Percentiles rank a stretch among this genome's conserved stretches.
These are phyloP conservation scores for Brachionichthys hirsutus DNA, from an alignment of 2,113 vertebrate genomes.

Conservation along the genomic window DNA sequence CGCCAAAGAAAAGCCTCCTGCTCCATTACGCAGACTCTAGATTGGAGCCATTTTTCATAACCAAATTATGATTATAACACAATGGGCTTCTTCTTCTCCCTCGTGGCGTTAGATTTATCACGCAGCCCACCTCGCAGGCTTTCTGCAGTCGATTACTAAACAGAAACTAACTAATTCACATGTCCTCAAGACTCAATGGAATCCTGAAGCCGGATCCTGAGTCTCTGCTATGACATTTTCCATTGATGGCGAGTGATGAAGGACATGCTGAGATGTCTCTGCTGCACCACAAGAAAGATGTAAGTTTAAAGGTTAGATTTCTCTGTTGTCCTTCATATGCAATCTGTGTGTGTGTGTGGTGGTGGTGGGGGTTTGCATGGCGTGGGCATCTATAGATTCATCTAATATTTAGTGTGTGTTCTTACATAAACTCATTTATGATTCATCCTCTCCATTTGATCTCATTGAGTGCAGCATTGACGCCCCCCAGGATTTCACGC, in stretches of 20 bases:
- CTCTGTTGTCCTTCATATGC: not conserved
- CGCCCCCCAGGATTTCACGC: slow-evolving; percentile 12
- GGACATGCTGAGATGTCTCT: slow-evolving; percentile 21
- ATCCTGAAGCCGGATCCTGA: not conserved
- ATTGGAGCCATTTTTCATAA: slow-evolving; percentile 67
- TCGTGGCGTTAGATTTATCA: slow-evolving; percentile 38
- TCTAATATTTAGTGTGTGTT: not conserved
- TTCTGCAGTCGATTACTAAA: slow-evolving; percentile 23
- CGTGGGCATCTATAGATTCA: no score
- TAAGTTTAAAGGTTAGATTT: slow-evolving; percentile 24
- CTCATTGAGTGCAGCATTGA: not conserved
- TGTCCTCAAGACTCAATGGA: slow-evolving; percentile 13
- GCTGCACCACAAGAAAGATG: slow-evolving; percentile 22
- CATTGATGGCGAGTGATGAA: slow-evolving; percentile 42
- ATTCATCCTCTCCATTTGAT: not conserved
- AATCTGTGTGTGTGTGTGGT: not conserved
- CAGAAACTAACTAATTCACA: slow-evolving; percentile 26
- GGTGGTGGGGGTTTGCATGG: no score
- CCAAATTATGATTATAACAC: slow-evolving; percentile 54
- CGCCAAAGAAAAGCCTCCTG: slow-evolving; percentile 27
- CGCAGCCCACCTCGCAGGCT: slow-evolving; percentile 22
- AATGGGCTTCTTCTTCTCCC: slow-evolving; percentile 40
- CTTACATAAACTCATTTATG: slow-evolving; percentile 7
- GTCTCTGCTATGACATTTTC: slow-evolving; percentile 28
- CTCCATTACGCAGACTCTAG: slow-evolving; percentile 59